A percentile compares a stretch with the other conserved stretches of the same genome.
These are phyloP conservation scores for Sprattus sprattus DNA, from an alignment of 2,113 vertebrate species.

Conservation along the genomic window DNA sequence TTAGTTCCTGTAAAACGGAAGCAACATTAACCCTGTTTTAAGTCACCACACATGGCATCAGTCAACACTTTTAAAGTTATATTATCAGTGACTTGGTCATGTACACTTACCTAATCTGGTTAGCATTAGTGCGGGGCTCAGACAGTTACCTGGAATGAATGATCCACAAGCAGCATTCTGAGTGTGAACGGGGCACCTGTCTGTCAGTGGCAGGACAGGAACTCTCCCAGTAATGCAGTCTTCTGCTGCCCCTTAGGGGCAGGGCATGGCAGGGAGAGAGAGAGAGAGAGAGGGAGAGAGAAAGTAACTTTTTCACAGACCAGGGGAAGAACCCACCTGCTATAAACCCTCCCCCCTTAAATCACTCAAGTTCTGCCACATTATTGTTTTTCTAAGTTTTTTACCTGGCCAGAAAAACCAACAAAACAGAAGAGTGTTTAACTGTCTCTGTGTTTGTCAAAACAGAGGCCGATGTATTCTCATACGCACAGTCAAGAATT, in stretches of 20 bases:
- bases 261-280: constrained; percentile 47
- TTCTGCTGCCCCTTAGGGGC: constrained; percentile 73
- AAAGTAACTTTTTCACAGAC: not conserved
- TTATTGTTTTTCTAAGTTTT: not conserved
- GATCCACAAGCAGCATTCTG: not conserved
- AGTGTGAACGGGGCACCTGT: not conserved
- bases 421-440: not conserved
- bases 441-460: not conserved
- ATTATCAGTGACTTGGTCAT: not conserved
- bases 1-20: too few relatives aligned
- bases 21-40: too few relatives aligned
- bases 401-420: not conserved
- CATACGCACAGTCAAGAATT: not conserved
- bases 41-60: too few relatives aligned
- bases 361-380: not conserved
- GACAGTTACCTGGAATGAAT: not conserved
- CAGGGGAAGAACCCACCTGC: not conserved
- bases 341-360: not conserved
- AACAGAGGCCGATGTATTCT: not conserved
- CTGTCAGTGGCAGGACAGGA: not conserved
- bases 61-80: too few relatives aligned
- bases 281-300: constrained; percentile 18
- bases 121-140: not conserved
- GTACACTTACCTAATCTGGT: not conserved
- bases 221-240: constrained; percentile 49